Evolutionary conservation across 2,888 invertebrate species (phyloP), one percentile per base, ranked within the genome.

Genomic region (Hirtodrosophila histrioides): DNA sequence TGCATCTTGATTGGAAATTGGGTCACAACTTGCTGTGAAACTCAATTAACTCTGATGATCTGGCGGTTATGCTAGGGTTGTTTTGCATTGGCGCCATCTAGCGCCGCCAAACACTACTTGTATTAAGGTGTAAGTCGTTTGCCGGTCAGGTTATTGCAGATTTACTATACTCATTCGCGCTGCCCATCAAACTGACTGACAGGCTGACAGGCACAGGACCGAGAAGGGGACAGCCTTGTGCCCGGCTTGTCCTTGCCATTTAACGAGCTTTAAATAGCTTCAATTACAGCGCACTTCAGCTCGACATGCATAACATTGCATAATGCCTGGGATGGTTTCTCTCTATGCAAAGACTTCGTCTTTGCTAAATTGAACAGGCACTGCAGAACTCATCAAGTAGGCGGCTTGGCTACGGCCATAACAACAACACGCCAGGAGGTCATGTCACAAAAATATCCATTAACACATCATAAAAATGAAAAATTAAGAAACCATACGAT

Each of bases 381-480:
- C 60, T 58, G 74, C 48, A 57, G 73, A 58, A 68, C 63, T 68
- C 78, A 75, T 69, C 68, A 80, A 80, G 69, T 69, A 74, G 73
- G 69, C 74, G 73, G 63, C 17, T 54, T 60, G 17, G 51, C 73
- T 60, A 45, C 69, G 72, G 69, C 60, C 61, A 67, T 71, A 77
- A 67, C 67, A 68, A 78, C 75, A 43, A 69, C 86, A 60, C 77
- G 70, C 84, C 84, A 72, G 84, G 86, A 86, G 86, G 84, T 86
- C 85, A 84, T 86, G 85, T 85, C 85, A 85, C 84, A 75, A 75
- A 86, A 84, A 85, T 85, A 86, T 85, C 86, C 85, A 85, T 85
- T 85, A 85, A 86, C 85, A 85, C 85, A 85, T 85, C 85, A 85
- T 85, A 85, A 85, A 83, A 85, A 81, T 78, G 81, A 72, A 82